Conservation (phyloP, 1,140 invertebrate genomes). For the Penaeus vannamei region DNA sequence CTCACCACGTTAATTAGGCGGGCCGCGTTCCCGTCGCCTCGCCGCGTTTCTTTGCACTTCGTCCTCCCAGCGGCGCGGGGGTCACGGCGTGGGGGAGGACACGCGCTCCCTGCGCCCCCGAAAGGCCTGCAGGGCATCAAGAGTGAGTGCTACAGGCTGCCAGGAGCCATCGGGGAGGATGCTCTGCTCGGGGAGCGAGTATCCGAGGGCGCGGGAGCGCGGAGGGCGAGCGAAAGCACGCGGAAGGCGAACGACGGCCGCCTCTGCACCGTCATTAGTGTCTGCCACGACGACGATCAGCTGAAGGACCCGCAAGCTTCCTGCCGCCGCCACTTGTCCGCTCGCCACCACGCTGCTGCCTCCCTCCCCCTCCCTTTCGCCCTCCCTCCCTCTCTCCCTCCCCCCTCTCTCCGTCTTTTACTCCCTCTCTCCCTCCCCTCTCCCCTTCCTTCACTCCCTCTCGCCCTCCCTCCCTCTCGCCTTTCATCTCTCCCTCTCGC, state of each 20-base stretch:
- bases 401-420: neutral
- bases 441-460: neutral
- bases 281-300: conserved; percentile 52
- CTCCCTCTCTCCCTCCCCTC: neutral
- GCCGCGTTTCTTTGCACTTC: conserved; percentile 9
- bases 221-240: neutral
- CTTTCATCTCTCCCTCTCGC: no score
- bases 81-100: neutral
- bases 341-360: conserved; percentile 38
- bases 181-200: neutral
- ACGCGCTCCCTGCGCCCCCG: neutral
- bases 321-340: conserved; percentile 58
- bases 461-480: neutral
- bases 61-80: neutral
- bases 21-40: neutral
- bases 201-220: neutral
- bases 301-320: conserved; percentile 36
- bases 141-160: no score
- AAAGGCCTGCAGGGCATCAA: no score
- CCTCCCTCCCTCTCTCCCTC: neutral
- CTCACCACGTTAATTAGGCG: conserved; percentile 59
- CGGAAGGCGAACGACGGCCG: neutral
- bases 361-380: neutral
- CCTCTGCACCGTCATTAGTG: conserved; percentile 50
- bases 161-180: no score